phyloP scores from a whole-genome alignment of 2,113 vertebrate genomes.

The Synchiropus splendidus region DNA sequence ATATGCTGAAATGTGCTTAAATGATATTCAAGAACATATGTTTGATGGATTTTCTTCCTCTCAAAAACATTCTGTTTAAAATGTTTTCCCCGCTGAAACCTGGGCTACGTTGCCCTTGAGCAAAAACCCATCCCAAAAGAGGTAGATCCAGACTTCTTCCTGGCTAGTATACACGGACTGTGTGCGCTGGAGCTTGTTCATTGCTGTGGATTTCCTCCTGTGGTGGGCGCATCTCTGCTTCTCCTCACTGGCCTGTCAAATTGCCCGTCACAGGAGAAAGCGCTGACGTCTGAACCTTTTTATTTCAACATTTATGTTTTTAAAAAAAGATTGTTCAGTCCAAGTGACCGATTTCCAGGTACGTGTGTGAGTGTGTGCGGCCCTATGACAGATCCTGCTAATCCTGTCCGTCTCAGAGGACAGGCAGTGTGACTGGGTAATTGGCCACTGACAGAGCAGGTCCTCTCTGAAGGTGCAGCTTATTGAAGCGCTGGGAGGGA shows the following conservation, averaged over 20 bases:
- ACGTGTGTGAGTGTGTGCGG: constrained; percentile 18
- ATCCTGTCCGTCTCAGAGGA: constrained; percentile 53
- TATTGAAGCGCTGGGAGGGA: constrained; percentile 45
- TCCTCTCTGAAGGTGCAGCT: constrained; percentile 48
- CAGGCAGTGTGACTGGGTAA: constrained; percentile 56
- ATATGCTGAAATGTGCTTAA: too few relatives aligned
- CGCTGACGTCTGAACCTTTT: constrained; percentile 16
- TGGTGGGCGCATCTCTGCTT: constrained; percentile 8
- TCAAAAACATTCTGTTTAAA: too few relatives aligned
- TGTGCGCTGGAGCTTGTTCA: too few relatives aligned
- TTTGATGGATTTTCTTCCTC: too few relatives aligned
- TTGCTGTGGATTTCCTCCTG: constrained; percentile 6
- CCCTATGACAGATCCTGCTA: constrained; percentile 49
- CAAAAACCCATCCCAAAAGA: constrained; percentile 22
- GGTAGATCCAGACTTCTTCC: constrained; percentile 1
- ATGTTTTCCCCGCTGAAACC: too few relatives aligned
- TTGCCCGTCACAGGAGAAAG: constrained; percentile 33
- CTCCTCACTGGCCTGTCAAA: constrained; percentile 51
- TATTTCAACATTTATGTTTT: constrained; percentile 1
- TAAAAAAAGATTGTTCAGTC: constrained; percentile 34
- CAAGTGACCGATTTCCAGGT: constrained; percentile 43
- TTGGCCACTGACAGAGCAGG: constrained; percentile 60
- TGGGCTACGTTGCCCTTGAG: constrained; percentile 16
- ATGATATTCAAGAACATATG: too few relatives aligned
- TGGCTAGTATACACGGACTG: too few relatives aligned